A percentile compares a stretch with the other conserved stretches of the same genome.
These are phyloP conservation scores for Pimpla rufipes DNA, from an alignment of 2,888 invertebrate species.

Conservation along the genomic window DNA sequence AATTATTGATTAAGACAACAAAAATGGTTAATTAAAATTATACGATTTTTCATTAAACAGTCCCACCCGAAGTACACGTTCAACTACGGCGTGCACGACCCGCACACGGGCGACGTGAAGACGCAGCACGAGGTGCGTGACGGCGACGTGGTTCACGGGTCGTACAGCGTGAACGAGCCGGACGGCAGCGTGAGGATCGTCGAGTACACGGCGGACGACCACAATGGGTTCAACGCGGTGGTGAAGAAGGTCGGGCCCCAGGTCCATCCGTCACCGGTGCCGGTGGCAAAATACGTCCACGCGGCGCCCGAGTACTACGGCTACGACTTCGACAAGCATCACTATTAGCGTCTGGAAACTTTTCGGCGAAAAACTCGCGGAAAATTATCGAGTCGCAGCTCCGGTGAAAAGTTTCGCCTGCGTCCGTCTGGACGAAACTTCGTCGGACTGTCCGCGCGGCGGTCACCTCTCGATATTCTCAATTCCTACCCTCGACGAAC, in stretches of 20 bases:
- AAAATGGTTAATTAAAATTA: not conserved
- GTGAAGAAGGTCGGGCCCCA: slow-evolving; percentile 83
- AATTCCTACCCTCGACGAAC: not conserved
- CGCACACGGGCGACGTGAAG: slow-evolving; percentile 83
- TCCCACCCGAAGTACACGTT: slow-evolving; percentile 83
- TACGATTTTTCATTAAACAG: slow-evolving; percentile 68
- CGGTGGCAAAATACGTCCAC: slow-evolving; percentile 78
- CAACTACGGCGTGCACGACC: slow-evolving; percentile 83
- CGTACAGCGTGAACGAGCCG: slow-evolving; percentile 84
- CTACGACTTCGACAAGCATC: slow-evolving; percentile 79
- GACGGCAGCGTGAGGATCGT: slow-evolving; percentile 83
- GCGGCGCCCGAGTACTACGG: slow-evolving; percentile 76
- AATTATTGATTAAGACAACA: no score
- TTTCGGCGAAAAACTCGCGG: slow-evolving; percentile 18
- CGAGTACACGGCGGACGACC: slow-evolving; percentile 84
- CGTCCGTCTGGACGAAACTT: slow-evolving; percentile 8
- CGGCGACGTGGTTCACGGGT: slow-evolving; percentile 84
- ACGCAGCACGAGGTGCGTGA: slow-evolving; percentile 83
- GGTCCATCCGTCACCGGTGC: slow-evolving; percentile 79
- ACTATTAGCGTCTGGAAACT: slow-evolving; percentile 69
- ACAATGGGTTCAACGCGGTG: slow-evolving; percentile 83
- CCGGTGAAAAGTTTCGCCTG: no score
- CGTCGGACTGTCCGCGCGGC: not conserved
- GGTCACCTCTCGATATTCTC: not conserved
- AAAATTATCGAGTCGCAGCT: slow-evolving; percentile 11